Evolutionary conservation across 1,140 invertebrate species (phyloP).

Genomic region (Ostrea denselamellosa): DNA sequence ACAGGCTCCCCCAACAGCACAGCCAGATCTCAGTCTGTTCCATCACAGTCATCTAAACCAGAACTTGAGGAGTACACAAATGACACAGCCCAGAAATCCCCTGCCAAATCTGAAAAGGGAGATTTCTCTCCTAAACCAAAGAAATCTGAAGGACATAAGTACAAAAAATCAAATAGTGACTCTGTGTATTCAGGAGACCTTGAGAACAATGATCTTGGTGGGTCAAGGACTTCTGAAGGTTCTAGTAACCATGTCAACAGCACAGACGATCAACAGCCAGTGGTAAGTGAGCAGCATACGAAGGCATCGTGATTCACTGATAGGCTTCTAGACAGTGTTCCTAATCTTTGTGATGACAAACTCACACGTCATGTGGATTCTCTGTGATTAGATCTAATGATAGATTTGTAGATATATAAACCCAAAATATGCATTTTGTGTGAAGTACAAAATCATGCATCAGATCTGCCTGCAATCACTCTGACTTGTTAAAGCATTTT

Average conservation of each 20-base stretch:
- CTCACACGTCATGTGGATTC: slow-evolving; percentile 31
- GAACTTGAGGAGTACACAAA: slow-evolving; percentile 48
- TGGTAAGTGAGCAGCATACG: slow-evolving; percentile 51
- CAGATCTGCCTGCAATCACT: slow-evolving; percentile 38
- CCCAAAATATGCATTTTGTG: slow-evolving; percentile 36
- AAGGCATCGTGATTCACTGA: slow-evolving; percentile 53
- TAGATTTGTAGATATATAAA: slow-evolving; percentile 31
- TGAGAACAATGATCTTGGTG: slow-evolving; percentile 50
- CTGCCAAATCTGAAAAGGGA: neutral
- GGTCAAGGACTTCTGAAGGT: slow-evolving; percentile 47
- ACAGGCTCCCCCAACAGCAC: slow-evolving; percentile 24
- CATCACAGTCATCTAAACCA: slow-evolving; percentile 13
- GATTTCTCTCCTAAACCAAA: slow-evolving; percentile 52
- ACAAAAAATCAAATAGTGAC: slow-evolving; percentile 79
- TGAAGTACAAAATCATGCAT: slow-evolving; percentile 7
- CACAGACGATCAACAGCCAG: slow-evolving; percentile 41
- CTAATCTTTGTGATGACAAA: slow-evolving; percentile 36
- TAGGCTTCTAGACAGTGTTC: slow-evolving; percentile 34
- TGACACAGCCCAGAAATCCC: neutral
- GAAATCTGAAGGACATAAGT: slow-evolving; percentile 81
- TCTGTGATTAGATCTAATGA: slow-evolving; percentile 33
- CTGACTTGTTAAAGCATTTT: slow-evolving; percentile 17
- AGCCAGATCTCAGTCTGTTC: slow-evolving; percentile 11
- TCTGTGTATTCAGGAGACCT: slow-evolving; percentile 53
- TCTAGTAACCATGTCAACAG: slow-evolving; percentile 36